Evolutionary conservation across 2,888 invertebrate species (phyloP), one percentile per base, ranked within the genome.

Genomic region (Tromatobia lineatoria): DNA sequence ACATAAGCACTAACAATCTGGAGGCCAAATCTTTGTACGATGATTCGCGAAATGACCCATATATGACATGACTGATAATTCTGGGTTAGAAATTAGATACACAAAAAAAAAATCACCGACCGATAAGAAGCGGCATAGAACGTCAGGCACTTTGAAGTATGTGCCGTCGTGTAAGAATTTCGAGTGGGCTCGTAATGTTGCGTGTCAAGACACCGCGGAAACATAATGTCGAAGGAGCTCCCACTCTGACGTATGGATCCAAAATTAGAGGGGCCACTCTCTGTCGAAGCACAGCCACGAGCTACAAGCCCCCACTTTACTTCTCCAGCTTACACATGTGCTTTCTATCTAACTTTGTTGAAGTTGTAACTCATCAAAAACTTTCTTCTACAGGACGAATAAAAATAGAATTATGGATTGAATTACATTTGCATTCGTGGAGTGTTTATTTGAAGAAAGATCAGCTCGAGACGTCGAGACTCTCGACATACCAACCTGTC

Each of bases 231-330:
- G 69, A 69, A 69, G 77, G 34, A 29, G 69, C 50, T 61, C 57
- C 59, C 67, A 34, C 50, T 75, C 73, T 47, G 25, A 69, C 29
- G 25, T 34, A 15, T 13, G 20, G 79, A 75, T 83, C 79, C 79
- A 83, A 83, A 79, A 79, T 79, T 83, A 83, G 82, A 75, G 66
- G 15, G 18, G 23, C 34, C 42, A 8, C 66, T 66, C 45, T 61
- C 66, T 45, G 13, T 45, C 38, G 61, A 20, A 47, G 6, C 42
- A 45, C 25, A 52, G 23, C 18, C 25, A 59, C 54, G 34, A 15
- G 8, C 15, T 38, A 45, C 45, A 23, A 18, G 20, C 23, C 45
- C 13, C 47, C 38, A 38, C 23, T 57, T n/a, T 20, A 61, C 76
- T 67, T 38, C 23, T 57, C 15, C 38, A 66, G 2, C 18, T 57